Base-by-base conservation (phyloP, 92 coral and sea anemone genomes). In the Actinostola sp. region DNA sequence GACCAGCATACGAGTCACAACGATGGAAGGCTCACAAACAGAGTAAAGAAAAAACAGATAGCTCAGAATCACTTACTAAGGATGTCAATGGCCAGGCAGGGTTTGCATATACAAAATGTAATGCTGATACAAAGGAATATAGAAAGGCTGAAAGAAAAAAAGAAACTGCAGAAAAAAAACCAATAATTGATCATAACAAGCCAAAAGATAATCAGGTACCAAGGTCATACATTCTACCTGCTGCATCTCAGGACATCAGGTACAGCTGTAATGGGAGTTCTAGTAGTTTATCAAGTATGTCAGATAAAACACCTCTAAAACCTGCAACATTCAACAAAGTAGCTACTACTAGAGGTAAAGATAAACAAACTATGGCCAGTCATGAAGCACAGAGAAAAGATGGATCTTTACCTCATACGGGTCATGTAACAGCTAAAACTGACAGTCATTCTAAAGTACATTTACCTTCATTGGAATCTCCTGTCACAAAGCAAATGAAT, bases 1-100 rank as follows among this genome's bases (percentile, higher is more conserved):
- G 86, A 28, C 92, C 92, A 17, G 92, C 92, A 0, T 79, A 73
- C 59, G 73, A 64, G n/a, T 46, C 70, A 5, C 49, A 53, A 0
- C 67, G 33, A 52, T 2, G 10, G 17, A 63, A 11, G 11, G 56
- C 34, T 3, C 41, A 53, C 9, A 28, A 24, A 6, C 27, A 24
- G 11, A 17, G 19, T 24, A 75, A 39, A 35, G 72, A 66, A 2
- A 49, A 26, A 30, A 0, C 28, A 16, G 20, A 5, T 19, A 49
- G 65, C 38, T 14, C 54, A 0, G 72, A 64, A 24, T 51, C 52
- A 8, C 52, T 35, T 34, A 1, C 80, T 44, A 68, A 33, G 33
- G 61, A 35, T 21, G 35, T 3, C 14, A 29, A 21, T 19, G 31
- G 51, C 11, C 24, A 33, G 13, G 46, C 21, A 35, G 23, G 1